Evolutionary conservation across 2,797 vertebrate species (phyloP).

Genomic region (Cephalopachus bancanus): DNA sequence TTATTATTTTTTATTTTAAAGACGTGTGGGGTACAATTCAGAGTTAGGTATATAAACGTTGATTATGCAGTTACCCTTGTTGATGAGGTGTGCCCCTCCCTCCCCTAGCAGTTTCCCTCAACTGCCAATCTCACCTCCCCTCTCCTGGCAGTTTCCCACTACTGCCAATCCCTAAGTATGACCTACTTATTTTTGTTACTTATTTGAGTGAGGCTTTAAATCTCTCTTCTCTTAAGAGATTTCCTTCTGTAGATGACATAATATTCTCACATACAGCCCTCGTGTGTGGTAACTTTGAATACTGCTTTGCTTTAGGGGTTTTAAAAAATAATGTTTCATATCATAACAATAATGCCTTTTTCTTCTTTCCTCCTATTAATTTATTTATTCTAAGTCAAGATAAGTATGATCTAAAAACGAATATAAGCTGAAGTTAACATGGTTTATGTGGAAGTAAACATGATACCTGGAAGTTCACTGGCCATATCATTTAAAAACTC

Average conservation of each 20-base stretch:
- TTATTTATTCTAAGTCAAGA: conserved; percentile 27
- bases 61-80: too few species aligned
- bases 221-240: conserved; percentile 5
- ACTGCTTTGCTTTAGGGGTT: background rate
- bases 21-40: too few species aligned
- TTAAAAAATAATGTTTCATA: conserved; percentile 32
- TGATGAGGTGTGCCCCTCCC: too few species aligned
- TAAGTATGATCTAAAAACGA: background rate
- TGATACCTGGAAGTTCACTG: background rate
- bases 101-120: too few species aligned
- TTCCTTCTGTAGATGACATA: conserved; percentile 25
- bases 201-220: background rate
- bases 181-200: background rate
- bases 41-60: too few species aligned
- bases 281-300: background rate
- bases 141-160: too few species aligned
- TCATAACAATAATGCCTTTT: background rate
- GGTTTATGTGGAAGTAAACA: conserved; percentile 42
- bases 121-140: too few species aligned
- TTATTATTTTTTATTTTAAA: too few species aligned
- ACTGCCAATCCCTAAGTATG: too few species aligned
- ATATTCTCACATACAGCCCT: background rate
- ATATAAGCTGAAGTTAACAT: background rate
- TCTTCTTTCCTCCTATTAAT: background rate
- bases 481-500: background rate